A percentile compares a stretch with the other conserved stretches of the same genome.
Conservation (phyloP, 2,888 invertebrate species). For the Chamaedrilus cognettii region DNA sequence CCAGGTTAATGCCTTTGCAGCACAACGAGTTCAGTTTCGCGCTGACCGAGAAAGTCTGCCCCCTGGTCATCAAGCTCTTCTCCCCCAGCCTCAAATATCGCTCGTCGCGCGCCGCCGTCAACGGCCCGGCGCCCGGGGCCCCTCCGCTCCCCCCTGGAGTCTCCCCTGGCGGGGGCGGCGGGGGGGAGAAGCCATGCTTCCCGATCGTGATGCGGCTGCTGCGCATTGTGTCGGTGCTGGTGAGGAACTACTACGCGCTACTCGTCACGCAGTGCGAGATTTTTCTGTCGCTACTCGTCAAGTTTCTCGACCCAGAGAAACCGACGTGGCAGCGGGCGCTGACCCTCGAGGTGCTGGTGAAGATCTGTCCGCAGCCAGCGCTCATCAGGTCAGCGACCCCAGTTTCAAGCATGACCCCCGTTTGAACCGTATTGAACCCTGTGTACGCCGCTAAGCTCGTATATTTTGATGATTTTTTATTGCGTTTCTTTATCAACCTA, state of each 20-base stretch:
- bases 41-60: slow-evolving; percentile 95
- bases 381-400: slow-evolving; percentile 71
- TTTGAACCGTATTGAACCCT: no score
- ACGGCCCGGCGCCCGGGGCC: slow-evolving; percentile 32
- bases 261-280: slow-evolving; percentile 98
- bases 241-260: slow-evolving; percentile 89
- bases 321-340: slow-evolving; percentile 94
- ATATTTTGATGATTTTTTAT: no score
- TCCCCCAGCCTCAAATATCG: slow-evolving; percentile 98
- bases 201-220: slow-evolving; percentile 95
- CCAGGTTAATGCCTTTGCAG: slow-evolving; percentile 62
- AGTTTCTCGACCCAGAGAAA: slow-evolving; percentile 96
- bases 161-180: no score
- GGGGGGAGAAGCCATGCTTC: slow-evolving; percentile 85
- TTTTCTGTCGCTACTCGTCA: slow-evolving; percentile 93
- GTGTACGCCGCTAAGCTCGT: no score
- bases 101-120: slow-evolving; percentile 51
- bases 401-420: no score
- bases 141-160: no score
- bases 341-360: slow-evolving; percentile 93
- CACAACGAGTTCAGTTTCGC: slow-evolving; percentile 93
- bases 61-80: slow-evolving; percentile 96
- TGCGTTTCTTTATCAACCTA: no score
- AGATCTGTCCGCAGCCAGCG: slow-evolving; percentile 86
- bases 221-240: slow-evolving; percentile 87